These are phyloP conservation scores for Hydrozoanthus tunicans DNA, from an alignment of 64 coral and sea anemone species.

Conservation along the genomic window DNA sequence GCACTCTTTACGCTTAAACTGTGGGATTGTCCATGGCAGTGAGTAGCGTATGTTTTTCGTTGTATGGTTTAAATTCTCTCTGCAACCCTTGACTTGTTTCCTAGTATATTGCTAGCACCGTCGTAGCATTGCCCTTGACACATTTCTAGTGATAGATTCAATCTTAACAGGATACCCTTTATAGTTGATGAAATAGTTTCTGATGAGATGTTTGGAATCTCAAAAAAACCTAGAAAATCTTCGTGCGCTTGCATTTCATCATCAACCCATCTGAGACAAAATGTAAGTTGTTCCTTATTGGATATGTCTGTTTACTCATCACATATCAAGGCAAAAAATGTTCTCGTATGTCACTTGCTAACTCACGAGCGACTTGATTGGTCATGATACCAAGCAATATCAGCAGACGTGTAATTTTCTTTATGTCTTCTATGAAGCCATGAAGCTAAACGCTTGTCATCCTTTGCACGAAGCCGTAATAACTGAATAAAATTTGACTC, in stretches of 20 bases:
- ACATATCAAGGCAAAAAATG: neutral
- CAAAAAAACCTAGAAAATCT: constrained; percentile 55
- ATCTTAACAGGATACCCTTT: constrained; percentile 24
- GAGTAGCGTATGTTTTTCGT: constrained; percentile 52
- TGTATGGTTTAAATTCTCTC: constrained; percentile 43
- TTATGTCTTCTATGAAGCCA: neutral
- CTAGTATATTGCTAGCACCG: constrained; percentile 56
- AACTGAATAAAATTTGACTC: constrained; percentile 63
- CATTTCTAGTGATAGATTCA: constrained; percentile 1
- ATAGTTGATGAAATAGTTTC: constrained; percentile 49
- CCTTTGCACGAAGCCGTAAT: constrained; percentile 60
- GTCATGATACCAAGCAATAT: constrained; percentile 52
- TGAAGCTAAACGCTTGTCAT: constrained; percentile 37
- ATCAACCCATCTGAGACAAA: constrained; percentile 67
- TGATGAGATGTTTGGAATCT: constrained; percentile 45
- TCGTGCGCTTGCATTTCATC: constrained; percentile 14
- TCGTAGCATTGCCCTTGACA: constrained; percentile 64
- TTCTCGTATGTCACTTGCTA: constrained; percentile 33
- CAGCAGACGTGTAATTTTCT: constrained; percentile 17
- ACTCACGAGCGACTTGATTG: constrained; percentile 37
- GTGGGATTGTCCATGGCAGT: constrained; percentile 66
- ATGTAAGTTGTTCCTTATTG: constrained; percentile 66
- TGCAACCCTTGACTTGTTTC: constrained; percentile 47
- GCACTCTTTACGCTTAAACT: constrained; percentile 34
- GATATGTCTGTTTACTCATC: constrained; percentile 43